Percentiles rank a stretch among this genome's conserved stretches.
Evolutionary conservation across 2,797 vertebrate species (phyloP).

Genomic region (Bufotes viridis): DNA sequence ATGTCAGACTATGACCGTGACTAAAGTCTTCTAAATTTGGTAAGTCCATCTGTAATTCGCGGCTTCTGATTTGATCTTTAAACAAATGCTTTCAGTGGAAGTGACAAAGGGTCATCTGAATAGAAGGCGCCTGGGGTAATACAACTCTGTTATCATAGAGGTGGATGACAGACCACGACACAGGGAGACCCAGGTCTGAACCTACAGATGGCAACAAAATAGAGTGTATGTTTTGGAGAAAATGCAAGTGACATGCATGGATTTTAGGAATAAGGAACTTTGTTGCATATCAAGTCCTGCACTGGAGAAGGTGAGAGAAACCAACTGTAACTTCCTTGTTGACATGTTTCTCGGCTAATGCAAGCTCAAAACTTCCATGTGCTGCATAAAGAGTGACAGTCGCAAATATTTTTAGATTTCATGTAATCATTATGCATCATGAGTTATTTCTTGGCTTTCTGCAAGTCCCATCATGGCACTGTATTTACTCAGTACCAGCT

Average conservation of each 20-base stretch:
- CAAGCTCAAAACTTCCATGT: neutral
- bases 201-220: neutral
- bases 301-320: constrained; percentile 47
- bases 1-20: constrained; percentile 73
- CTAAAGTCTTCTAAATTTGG: constrained; percentile 66
- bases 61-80: constrained; percentile 68
- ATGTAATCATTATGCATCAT: constrained; percentile 74
- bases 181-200: neutral
- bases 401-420: constrained; percentile 21
- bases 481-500: constrained; percentile 87
- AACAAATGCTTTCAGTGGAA: constrained; percentile 52
- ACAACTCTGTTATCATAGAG: neutral
- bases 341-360: neutral
- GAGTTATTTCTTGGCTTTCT: constrained; percentile 92
- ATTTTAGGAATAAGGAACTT: neutral
- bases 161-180: constrained; percentile 13
- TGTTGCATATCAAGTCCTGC: neutral
- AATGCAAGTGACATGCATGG: neutral
- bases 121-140: constrained; percentile 3
- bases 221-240: constrained; percentile 9
- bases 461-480: constrained; percentile 81
- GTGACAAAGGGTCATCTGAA: constrained; percentile 53
- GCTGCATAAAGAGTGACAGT: neutral
- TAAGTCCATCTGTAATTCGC: constrained; percentile 67
- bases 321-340: neutral